Percentiles rank a stretch among this genome's conserved stretches.
phyloP scores from a whole-genome alignment of 2,888 invertebrate species.

The Drepana falcataria region DNA sequence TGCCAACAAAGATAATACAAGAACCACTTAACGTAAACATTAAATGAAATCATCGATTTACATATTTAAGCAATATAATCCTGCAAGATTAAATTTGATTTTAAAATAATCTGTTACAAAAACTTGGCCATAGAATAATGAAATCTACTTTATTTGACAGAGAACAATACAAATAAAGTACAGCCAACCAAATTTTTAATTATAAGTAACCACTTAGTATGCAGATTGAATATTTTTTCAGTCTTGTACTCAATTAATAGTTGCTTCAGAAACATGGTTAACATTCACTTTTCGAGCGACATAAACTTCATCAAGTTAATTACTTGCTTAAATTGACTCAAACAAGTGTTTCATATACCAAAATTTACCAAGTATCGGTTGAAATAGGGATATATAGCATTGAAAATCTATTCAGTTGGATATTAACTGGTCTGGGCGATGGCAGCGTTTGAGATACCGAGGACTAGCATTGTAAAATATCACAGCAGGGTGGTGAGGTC shows the following conservation, averaged over 20 bases:
- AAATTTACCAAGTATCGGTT: no score
- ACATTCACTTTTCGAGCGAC: neutral
- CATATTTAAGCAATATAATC: neutral
- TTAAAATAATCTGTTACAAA: neutral
- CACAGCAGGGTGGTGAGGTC: neutral
- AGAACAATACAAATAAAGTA: neutral
- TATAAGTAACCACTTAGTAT: neutral
- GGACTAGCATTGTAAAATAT: neutral
- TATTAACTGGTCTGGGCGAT: neutral
- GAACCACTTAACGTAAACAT: neutral
- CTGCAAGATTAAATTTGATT: neutral
- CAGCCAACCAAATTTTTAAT: neutral
- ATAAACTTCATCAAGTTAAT: no score
- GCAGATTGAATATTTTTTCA: neutral
- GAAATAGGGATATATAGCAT: no score
- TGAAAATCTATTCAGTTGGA: neutral
- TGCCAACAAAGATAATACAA: conserved; percentile 4
- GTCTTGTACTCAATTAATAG: neutral
- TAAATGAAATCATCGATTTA: neutral
- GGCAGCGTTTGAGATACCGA: neutral
- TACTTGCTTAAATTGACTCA: no score
- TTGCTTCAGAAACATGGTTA: no score
- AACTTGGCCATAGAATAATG: neutral
- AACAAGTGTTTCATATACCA: no score
- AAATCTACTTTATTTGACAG: neutral